Conservation (phyloP, 2,888 invertebrate species). For the Heliconius ethilla region DNA sequence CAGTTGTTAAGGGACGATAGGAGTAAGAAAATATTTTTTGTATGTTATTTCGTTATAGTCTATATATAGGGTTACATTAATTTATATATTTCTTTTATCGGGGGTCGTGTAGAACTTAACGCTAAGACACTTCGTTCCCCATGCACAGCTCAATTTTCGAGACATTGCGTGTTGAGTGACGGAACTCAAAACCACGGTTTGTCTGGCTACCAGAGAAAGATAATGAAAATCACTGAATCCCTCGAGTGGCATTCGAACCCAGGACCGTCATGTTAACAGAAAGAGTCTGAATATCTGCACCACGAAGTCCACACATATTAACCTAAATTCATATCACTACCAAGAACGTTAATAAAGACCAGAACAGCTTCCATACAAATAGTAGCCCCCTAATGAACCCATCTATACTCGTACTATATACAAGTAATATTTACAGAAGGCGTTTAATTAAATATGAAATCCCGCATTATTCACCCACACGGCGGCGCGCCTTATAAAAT, state of each 20-base stretch:
- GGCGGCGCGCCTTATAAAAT: constrained; percentile 19
- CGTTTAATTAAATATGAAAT: constrained; percentile 31
- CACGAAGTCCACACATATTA: too few species aligned
- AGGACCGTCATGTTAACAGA: not conserved
- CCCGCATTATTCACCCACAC: constrained; percentile 31
- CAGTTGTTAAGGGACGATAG: not conserved
- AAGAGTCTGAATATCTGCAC: too few species aligned
- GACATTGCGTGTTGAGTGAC: not conserved
- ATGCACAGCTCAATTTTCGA: not conserved
- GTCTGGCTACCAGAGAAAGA: not conserved
- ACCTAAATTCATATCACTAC: not conserved
- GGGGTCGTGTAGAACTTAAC: too few species aligned
- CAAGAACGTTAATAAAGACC: not conserved
- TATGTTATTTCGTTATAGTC: not conserved
- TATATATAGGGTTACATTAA: not conserved
- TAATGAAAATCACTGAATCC: not conserved
- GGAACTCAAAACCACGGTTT: too few species aligned
- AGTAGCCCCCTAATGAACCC: not conserved
- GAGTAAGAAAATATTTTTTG: not conserved
- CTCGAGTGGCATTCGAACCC: not conserved
- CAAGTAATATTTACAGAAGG: constrained; percentile 11
- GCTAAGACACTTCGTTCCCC: too few species aligned
- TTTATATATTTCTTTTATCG: too few species aligned
- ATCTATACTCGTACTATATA: constrained; percentile 1
- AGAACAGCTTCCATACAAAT: not conserved